phyloP scores from a whole-genome alignment of 2,797 vertebrate species.

The Antrozous pallidus region DNA sequence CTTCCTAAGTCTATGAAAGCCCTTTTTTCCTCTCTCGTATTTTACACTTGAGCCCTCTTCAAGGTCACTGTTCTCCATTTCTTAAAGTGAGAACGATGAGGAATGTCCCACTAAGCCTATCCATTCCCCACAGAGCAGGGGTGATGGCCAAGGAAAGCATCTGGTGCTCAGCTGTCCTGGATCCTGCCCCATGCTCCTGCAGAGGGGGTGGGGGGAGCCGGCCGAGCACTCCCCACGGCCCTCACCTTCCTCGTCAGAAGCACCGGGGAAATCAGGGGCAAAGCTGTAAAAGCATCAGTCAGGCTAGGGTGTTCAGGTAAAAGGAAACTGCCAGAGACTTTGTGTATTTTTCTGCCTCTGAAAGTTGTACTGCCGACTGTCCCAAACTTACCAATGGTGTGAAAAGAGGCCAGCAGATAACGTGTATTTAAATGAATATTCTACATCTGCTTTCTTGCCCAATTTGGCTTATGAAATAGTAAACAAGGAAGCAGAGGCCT shows the following conservation, averaged over 20 bases:
- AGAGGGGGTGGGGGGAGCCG: background rate
- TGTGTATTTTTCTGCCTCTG: background rate
- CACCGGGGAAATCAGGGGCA: background rate
- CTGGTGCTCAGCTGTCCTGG: conserved; percentile 34
- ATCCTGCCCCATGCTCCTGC: background rate
- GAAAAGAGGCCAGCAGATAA: background rate
- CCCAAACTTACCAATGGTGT: background rate
- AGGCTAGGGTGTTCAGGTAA: background rate
- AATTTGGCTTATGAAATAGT: conserved; percentile 27
- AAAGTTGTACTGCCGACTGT: background rate
- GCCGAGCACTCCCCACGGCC: background rate
- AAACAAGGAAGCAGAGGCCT: conserved; percentile 29
- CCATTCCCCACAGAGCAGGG: background rate
- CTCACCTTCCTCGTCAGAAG: background rate
- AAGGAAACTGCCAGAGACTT: background rate
- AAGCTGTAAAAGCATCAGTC: background rate
- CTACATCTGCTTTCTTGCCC: background rate
- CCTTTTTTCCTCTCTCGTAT: background rate
- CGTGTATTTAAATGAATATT: background rate
- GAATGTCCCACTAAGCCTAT: background rate
- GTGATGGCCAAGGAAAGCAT: conserved; percentile 30
- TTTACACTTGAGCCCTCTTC: background rate
- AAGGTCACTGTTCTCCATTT: background rate
- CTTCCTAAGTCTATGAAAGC: background rate
- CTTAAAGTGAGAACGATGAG: background rate